A percentile compares a stretch with the other conserved stretches of the same genome.
phyloP scores from a whole-genome alignment of 2,797 vertebrate genomes.

The Lycodopsis pacificus region DNA sequence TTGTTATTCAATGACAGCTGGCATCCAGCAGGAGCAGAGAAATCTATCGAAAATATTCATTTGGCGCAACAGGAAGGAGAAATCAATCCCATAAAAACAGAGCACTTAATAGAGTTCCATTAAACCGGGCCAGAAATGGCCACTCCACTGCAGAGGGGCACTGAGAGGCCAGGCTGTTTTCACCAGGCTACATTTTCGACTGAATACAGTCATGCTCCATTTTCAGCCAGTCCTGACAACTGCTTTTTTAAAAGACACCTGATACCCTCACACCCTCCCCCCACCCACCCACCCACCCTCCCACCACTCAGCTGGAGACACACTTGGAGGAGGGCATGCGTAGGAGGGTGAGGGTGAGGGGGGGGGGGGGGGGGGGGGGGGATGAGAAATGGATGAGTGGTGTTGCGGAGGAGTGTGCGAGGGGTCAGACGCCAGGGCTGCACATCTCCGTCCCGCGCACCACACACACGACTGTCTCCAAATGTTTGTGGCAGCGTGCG shows the following conservation, averaged over 20 bases:
- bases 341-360: conserved; percentile 40
- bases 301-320: conserved; percentile 61
- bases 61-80: conserved; percentile 68
- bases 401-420: conserved; percentile 53
- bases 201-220: conserved; percentile 76
- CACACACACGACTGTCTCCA: conserved; percentile 44
- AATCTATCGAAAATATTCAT: conserved; percentile 76
- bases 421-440: conserved; percentile 65
- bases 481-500: conserved; percentile 32
- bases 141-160: conserved; percentile 61
- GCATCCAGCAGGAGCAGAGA: conserved; percentile 60
- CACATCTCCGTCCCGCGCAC: conserved; percentile 55
- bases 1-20: conserved; percentile 66
- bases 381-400: conserved; percentile 51
- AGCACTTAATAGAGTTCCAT: conserved; percentile 78
- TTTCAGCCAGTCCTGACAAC: conserved; percentile 77
- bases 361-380: conserved; percentile 30
- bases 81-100: conserved; percentile 78
- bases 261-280: conserved; percentile 58
- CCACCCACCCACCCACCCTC: not conserved
- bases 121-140: conserved; percentile 69
- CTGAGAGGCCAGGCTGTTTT: conserved; percentile 63
- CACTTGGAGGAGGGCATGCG: conserved; percentile 56
- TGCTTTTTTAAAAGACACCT: conserved; percentile 81
- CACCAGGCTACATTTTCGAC: conserved; percentile 68